phyloP scores from a whole-genome alignment of 2,888 invertebrate species.

The Drosophila leonis region DNA sequence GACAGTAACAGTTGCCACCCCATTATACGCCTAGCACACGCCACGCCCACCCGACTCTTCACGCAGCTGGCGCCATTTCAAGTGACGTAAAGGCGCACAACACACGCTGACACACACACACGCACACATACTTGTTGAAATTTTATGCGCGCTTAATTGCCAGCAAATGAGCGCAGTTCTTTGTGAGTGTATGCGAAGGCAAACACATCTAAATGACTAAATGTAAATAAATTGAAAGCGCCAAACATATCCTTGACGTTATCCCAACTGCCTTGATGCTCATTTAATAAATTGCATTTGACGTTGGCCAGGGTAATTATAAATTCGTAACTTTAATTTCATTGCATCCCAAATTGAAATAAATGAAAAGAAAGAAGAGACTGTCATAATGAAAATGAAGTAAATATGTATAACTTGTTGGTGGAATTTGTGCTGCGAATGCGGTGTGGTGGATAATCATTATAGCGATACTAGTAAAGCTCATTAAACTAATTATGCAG shows the following conservation, averaged over 20 bases:
- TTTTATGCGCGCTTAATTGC: slow-evolving; percentile 77
- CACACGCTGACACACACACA: slow-evolving; percentile 6
- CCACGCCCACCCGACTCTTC: slow-evolving; percentile 26
- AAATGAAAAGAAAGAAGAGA: slow-evolving; percentile 17
- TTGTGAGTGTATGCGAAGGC: slow-evolving; percentile 36
- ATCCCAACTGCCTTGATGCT: slow-evolving; percentile 39
- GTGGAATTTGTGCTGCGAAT: slow-evolving; percentile 9
- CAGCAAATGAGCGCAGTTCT: slow-evolving; percentile 72
- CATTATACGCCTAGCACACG: slow-evolving; percentile 15
- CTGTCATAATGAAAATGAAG: slow-evolving; percentile 29
- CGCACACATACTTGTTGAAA: slow-evolving; percentile 32
- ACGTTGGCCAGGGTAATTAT: slow-evolving; percentile 54
- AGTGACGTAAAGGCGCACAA: slow-evolving; percentile 46
- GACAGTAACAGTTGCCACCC: slow-evolving; percentile 33
- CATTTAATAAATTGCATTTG: slow-evolving; percentile 74
- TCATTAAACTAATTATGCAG: slow-evolving; percentile 80
- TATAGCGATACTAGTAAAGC: slow-evolving; percentile 69
- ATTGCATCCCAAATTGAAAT: slow-evolving; percentile 31
- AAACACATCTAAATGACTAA: slow-evolving; percentile 72
- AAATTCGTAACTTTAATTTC: slow-evolving; percentile 43
- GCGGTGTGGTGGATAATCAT: slow-evolving; percentile 49
- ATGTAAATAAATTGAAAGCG: slow-evolving; percentile 70
- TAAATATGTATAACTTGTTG: neutral
- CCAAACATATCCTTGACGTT: slow-evolving; percentile 44
- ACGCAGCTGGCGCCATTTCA: slow-evolving; percentile 52